Evolutionary conservation across 92 coral and sea anemone genomes (phyloP).

Genomic region (Porites cylindrica): DNA sequence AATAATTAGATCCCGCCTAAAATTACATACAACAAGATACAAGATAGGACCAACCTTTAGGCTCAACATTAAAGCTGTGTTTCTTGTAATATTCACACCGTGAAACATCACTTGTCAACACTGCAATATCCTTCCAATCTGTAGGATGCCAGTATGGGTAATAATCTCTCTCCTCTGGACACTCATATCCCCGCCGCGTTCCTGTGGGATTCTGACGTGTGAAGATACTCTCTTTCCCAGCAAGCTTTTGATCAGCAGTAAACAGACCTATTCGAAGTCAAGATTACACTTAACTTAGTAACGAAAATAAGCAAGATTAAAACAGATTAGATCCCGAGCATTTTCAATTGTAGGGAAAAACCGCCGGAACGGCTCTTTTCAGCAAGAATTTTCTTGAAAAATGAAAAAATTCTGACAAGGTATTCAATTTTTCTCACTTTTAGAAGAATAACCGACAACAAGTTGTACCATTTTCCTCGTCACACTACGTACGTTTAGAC

Average conservation of each 20-base stretch:
- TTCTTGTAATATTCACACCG: slow-evolving; percentile 79
- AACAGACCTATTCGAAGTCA: slow-evolving; percentile 74
- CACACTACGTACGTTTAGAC: too few species aligned
- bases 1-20: too few species aligned
- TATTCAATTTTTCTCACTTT: too few species aligned
- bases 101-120: slow-evolving; percentile 70
- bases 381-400: too few species aligned
- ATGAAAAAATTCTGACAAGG: too few species aligned
- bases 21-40: neutral
- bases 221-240: slow-evolving; percentile 74
- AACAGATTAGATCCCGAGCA: too few species aligned
- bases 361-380: too few species aligned
- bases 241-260: slow-evolving; percentile 95
- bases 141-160: slow-evolving; percentile 99
- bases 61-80: slow-evolving; percentile 93
- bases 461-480: too few species aligned
- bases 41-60: slow-evolving; percentile 70
- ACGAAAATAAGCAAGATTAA: too few species aligned
- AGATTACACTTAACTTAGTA: too few species aligned
- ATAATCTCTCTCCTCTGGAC: slow-evolving; percentile 97
- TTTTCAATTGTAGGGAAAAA: too few species aligned
- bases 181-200: slow-evolving; percentile 93
- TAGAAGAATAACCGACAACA: too few species aligned
- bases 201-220: slow-evolving; percentile 98
- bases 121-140: slow-evolving; percentile 97